A percentile compares a stretch with the other conserved stretches of the same genome.
phyloP scores from a whole-genome alignment of 64 coral and sea anemone genomes.

The Dendronephthya gigantea region DNA sequence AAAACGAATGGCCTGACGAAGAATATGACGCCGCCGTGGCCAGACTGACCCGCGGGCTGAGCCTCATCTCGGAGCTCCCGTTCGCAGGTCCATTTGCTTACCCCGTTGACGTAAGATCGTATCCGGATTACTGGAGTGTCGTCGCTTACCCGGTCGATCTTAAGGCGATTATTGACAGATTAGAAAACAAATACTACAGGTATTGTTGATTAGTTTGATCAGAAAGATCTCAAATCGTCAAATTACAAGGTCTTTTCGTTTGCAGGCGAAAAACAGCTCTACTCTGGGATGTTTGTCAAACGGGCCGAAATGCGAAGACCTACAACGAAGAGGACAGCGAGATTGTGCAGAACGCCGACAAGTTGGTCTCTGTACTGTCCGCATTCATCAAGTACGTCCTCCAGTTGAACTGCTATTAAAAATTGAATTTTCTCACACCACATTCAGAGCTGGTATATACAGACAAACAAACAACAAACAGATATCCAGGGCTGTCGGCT shows the following conservation, averaged over 20 bases:
- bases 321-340: slow-evolving; percentile 97
- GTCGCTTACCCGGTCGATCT: slow-evolving; percentile 85
- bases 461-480: not conserved
- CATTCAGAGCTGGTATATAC: not conserved
- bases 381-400: slow-evolving; percentile 65
- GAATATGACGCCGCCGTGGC: slow-evolving; percentile 57
- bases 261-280: slow-evolving; percentile 62
- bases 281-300: slow-evolving; percentile 75
- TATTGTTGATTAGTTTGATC: slow-evolving; percentile 18
- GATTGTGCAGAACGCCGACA: slow-evolving; percentile 67
- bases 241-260: not conserved
- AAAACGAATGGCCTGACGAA: slow-evolving; percentile 83
- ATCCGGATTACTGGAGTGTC: slow-evolving; percentile 92
- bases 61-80: slow-evolving; percentile 56
- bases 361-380: slow-evolving; percentile 48
- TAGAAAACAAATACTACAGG: slow-evolving; percentile 87
- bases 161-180: slow-evolving; percentile 58
- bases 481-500: not conserved
- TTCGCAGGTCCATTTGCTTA: slow-evolving; percentile 86
- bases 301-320: slow-evolving; percentile 66
- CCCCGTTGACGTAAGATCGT: slow-evolving; percentile 82
- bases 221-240: too few relatives aligned
- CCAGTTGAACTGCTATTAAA: not conserved
- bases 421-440: not conserved
- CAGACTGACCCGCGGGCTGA: slow-evolving; percentile 50